These are phyloP conservation scores for Staurois parvus DNA, from an alignment of 2,797 vertebrate genomes.

Conservation along the genomic window DNA sequence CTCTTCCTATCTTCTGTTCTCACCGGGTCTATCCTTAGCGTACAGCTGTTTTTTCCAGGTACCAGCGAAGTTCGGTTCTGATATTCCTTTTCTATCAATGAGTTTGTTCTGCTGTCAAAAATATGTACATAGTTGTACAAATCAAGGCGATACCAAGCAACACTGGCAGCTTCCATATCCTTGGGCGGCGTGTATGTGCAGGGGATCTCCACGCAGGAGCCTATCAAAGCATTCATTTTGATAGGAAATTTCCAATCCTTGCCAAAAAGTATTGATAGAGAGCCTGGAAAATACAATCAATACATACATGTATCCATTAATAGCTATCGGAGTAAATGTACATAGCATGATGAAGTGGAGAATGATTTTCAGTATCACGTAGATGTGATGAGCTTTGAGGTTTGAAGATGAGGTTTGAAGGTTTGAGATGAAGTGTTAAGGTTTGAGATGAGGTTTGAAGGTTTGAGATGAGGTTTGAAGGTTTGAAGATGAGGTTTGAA, in stretches of 20 bases:
- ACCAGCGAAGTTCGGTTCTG: slow-evolving; percentile 68
- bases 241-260: neutral
- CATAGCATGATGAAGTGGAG: too few relatives aligned
- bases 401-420: too few relatives aligned
- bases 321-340: too few relatives aligned
- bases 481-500: too few relatives aligned
- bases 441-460: too few relatives aligned
- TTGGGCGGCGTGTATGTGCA: slow-evolving; percentile 73
- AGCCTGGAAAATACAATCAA: neutral
- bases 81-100: slow-evolving; percentile 68
- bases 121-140: slow-evolving; percentile 64
- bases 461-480: too few relatives aligned
- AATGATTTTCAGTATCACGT: too few relatives aligned
- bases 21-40: slow-evolving; percentile 32
- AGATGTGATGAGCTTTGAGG: too few relatives aligned
- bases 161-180: slow-evolving; percentile 11
- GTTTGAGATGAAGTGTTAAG: too few relatives aligned
- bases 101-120: slow-evolving; percentile 73
- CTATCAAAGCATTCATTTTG: slow-evolving; percentile 66
- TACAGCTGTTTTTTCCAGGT: slow-evolving; percentile 47
- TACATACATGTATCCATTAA: neutral
- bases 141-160: slow-evolving; percentile 65
- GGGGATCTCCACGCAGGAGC: slow-evolving; percentile 81
- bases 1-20: neutral
- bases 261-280: neutral